Evolutionary conservation across 35 echinoderm and acorn worm species (phyloP).

Genomic region (Apostichopus parvimensis): DNA sequence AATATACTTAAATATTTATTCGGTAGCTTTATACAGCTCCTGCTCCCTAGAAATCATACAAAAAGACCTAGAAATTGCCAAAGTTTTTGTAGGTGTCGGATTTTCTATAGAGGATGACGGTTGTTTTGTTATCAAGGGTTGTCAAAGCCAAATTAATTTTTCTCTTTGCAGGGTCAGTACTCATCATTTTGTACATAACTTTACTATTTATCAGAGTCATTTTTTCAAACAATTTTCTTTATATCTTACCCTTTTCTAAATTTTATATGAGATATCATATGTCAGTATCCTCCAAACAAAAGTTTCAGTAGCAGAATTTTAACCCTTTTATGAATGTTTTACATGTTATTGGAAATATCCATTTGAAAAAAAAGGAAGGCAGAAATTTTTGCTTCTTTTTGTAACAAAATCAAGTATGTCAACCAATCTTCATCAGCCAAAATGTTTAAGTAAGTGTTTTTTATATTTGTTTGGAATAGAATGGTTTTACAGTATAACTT

Average conservation of each 20-base stretch:
- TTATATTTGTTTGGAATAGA: too few relatives aligned
- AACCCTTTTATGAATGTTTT: too few relatives aligned
- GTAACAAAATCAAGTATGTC: too few relatives aligned
- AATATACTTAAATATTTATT: too few relatives aligned
- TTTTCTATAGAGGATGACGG: background rate
- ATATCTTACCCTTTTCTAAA: background rate
- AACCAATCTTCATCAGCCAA: too few relatives aligned
- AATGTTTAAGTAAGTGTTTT: too few relatives aligned
- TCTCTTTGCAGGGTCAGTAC: slow-evolving; percentile 39
- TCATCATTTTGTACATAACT: background rate
- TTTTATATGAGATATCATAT: background rate
- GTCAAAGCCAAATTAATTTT: background rate
- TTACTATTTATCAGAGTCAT: background rate
- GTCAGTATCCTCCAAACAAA: background rate
- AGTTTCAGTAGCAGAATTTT: too few relatives aligned
- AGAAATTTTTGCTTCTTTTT: too few relatives aligned
- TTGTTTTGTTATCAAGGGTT: background rate
- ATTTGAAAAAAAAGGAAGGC: too few relatives aligned
- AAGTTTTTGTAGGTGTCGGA: background rate
- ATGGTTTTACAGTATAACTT: too few relatives aligned
- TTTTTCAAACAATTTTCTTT: background rate
- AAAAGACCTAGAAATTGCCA: background rate
- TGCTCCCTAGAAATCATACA: background rate
- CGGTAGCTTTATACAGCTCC: too few relatives aligned
- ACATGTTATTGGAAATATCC: too few relatives aligned